Conservation (phyloP, 2,113 vertebrate species). For the Saguinus imperator region DNA sequence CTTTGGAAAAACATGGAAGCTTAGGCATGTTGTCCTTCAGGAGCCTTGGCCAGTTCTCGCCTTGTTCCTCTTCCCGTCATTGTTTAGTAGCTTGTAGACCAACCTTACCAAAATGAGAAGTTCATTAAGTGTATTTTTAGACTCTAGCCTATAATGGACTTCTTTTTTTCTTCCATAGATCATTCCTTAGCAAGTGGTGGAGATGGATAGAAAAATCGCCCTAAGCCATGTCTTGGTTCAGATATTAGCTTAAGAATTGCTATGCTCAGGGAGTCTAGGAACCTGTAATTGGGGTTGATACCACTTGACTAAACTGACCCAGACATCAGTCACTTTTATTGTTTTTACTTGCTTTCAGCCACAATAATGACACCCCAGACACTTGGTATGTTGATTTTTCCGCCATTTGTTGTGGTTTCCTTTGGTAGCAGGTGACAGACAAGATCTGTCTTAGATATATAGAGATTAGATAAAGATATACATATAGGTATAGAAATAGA, state of each 20-base stretch:
- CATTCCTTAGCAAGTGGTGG: neutral
- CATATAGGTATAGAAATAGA: too few relatives aligned
- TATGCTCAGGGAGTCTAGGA: neutral
- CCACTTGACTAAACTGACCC: neutral
- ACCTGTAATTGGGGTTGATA: neutral
- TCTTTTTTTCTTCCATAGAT: neutral
- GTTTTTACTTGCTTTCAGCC: neutral
- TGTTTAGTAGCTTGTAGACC: too few relatives aligned
- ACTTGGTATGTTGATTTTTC: neutral
- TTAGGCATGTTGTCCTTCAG: neutral
- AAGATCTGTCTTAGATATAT: neutral
- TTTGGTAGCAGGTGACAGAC: neutral
- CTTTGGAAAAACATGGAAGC: neutral
- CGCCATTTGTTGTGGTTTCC: neutral
- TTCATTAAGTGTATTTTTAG: neutral
- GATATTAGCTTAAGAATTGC: neutral
- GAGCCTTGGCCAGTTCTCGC: neutral
- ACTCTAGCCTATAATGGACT: neutral
- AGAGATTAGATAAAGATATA: too few relatives aligned
- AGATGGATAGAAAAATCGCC: neutral
- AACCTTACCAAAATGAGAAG: neutral
- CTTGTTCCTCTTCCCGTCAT: neutral
- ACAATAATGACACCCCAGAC: neutral
- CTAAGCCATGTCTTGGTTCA: neutral
- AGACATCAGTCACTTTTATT: neutral